Conservation (phyloP, 2,113 vertebrate genomes). For the Microtus oregoni region DNA sequence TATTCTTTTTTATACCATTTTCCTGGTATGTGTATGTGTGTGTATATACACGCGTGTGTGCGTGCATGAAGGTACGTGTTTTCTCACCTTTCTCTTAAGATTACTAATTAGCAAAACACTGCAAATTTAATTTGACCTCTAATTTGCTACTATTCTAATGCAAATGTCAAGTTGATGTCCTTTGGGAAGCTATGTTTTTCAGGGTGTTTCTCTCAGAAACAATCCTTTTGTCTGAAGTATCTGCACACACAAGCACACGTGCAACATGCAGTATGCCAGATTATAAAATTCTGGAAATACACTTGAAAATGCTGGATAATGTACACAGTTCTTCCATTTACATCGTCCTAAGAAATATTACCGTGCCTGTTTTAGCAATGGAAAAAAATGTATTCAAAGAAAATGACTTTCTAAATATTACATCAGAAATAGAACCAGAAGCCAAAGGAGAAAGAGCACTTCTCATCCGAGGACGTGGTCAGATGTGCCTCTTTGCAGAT, state of each 20-base stretch:
- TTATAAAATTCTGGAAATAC: neutral
- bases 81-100: neutral
- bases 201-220: neutral
- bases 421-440: neutral
- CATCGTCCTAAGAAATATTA: neutral
- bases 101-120: constrained; percentile 31
- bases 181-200: constrained; percentile 1
- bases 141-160: constrained; percentile 46
- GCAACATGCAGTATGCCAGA: neutral
- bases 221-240: neutral
- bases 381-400: constrained; percentile 1
- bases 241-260: neutral
- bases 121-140: constrained; percentile 9
- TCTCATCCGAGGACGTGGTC: neutral
- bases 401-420: neutral
- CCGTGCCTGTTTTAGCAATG: neutral
- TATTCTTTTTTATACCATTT: neutral
- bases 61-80: neutral
- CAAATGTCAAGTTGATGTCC: constrained; percentile 4
- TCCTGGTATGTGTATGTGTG: neutral
- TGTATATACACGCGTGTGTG: neutral
- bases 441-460: neutral
- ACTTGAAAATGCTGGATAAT: neutral
- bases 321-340: neutral
- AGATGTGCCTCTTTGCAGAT: neutral